Evolutionary conservation across 2,797 vertebrate species (phyloP).

Genomic region (Crenichthys baileyi): DNA sequence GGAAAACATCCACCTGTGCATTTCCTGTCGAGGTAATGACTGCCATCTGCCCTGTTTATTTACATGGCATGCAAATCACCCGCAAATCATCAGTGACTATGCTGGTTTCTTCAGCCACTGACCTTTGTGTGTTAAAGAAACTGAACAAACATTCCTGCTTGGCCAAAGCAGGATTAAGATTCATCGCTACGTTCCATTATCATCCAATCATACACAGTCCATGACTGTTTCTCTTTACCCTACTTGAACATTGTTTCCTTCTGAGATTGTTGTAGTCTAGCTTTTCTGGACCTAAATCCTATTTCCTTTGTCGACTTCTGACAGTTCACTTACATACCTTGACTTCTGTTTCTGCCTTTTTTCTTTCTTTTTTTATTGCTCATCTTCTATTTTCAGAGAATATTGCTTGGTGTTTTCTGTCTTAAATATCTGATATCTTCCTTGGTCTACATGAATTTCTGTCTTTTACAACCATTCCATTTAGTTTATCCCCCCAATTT

Average conservation of each 20-base stretch:
- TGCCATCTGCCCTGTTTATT: not conserved
- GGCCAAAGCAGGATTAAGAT: not conserved
- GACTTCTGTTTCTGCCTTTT: not conserved
- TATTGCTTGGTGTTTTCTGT: not conserved
- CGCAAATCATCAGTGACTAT: not conserved
- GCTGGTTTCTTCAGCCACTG: not conserved
- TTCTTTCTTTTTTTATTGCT: not conserved
- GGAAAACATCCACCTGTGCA: slow-evolving; percentile 1
- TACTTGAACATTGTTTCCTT: not conserved
- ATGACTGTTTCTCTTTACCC: not conserved
- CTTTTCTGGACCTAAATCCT: not conserved
- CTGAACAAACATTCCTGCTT: not conserved
- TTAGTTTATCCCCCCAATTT: not conserved
- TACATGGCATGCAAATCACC: not conserved
- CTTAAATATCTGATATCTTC: not conserved
- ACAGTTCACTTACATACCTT: not conserved
- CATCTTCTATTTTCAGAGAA: not conserved
- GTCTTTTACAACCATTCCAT: not conserved
- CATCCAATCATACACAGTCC: not conserved
- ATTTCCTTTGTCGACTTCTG: not conserved
- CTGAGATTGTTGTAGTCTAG: not conserved
- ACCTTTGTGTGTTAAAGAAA: not conserved
- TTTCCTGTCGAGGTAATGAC: slow-evolving; percentile 25
- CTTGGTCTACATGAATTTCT: not conserved
- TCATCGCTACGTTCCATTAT: not conserved